phyloP scores from a whole-genome alignment of 2,888 invertebrate species.

The Synanthedon andrenaeformis region DNA sequence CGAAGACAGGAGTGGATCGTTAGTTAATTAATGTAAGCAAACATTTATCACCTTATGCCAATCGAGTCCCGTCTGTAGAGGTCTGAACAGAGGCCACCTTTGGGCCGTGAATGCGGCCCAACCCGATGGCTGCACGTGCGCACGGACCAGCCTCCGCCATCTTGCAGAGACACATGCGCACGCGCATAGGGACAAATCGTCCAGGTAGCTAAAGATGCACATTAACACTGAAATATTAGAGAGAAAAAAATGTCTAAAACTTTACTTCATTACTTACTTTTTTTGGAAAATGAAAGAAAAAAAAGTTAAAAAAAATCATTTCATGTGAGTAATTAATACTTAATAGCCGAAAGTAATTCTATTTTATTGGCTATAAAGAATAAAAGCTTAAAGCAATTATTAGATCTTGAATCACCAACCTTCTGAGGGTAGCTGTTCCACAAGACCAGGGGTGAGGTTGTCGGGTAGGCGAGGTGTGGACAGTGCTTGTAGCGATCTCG shows the following conservation, averaged over 20 bases:
- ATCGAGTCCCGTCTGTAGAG: slow-evolving; percentile 77
- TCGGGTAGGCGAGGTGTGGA: slow-evolving; percentile 71
- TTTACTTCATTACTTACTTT: not conserved
- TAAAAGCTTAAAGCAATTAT: not conserved
- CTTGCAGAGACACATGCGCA: slow-evolving; percentile 88
- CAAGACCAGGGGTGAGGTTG: slow-evolving; percentile 71
- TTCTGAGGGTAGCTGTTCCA: slow-evolving; percentile 80
- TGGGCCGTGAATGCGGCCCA: slow-evolving; percentile 84
- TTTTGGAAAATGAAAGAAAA: too few relatives aligned
- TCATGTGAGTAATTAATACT: not conserved
- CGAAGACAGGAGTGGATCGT: too few relatives aligned
- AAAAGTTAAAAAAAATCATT: not conserved
- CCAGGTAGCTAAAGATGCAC: slow-evolving; percentile 88
- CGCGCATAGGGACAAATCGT: slow-evolving; percentile 92
- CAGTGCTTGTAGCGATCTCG: slow-evolving; percentile 72
- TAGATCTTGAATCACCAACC: slow-evolving; percentile 34
- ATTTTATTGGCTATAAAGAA: too few relatives aligned
- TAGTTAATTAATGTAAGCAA: too few relatives aligned
- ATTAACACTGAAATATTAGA: slow-evolving; percentile 75
- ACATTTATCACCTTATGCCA: slow-evolving; percentile 77
- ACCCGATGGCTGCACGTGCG: slow-evolving; percentile 80
- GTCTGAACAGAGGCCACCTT: slow-evolving; percentile 89
- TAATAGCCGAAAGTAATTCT: too few relatives aligned
- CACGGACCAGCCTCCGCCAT: slow-evolving; percentile 85
- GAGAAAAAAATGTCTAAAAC: too few relatives aligned